Percentiles rank a stretch among this genome's conserved stretches.
Conservation (phyloP, 2,888 invertebrate species). For the Macrophya alboannulata region DNA sequence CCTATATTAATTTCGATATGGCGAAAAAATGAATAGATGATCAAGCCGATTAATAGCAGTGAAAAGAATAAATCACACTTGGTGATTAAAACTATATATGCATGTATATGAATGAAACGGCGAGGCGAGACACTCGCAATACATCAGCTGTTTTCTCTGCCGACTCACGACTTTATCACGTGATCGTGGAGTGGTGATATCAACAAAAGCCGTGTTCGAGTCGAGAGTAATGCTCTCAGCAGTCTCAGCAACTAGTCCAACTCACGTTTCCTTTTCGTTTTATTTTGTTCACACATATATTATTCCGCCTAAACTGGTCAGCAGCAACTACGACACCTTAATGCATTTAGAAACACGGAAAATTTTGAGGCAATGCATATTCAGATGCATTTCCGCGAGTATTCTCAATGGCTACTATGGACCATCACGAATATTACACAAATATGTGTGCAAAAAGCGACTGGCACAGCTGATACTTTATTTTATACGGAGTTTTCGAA, state of each 20-base stretch:
- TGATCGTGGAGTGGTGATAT: conserved; percentile 23
- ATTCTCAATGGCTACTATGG: no score
- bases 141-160: conserved; percentile 36
- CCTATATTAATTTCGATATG: not conserved
- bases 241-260: not conserved
- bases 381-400: not conserved
- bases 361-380: not conserved
- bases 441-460: not conserved
- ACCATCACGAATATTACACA: no score
- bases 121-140: not conserved
- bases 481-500: not conserved
- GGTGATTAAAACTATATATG: conserved; percentile 1
- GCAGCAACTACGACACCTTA: not conserved
- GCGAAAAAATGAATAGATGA: not conserved
- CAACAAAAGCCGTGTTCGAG: not conserved
- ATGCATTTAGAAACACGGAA: not conserved
- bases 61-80: not conserved
- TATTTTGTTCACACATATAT: not conserved
- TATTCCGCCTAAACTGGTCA: not conserved
- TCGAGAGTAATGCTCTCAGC: conserved; percentile 21
- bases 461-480: not conserved
- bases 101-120: conserved; percentile 14
- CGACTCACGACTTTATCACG: conserved; percentile 38
- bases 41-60: not conserved
- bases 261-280: conserved; percentile 9